A percentile compares a stretch with the other conserved stretches of the same genome.
phyloP scores from a whole-genome alignment of 2,888 invertebrate species.

The Dasysyrphus albostriatus region DNA sequence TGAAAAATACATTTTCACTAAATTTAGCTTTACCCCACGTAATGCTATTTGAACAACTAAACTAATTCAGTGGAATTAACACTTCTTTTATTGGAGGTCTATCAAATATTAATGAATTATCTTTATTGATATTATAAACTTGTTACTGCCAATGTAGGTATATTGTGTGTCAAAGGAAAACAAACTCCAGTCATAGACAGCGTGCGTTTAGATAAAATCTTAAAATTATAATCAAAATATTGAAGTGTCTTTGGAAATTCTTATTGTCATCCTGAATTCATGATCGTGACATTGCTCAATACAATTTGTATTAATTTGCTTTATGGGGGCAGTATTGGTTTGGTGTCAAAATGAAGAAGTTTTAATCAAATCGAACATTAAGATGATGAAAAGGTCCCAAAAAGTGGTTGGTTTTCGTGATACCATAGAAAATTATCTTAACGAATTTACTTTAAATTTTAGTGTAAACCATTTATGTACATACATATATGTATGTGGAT shows the following conservation, averaged over 20 bases:
- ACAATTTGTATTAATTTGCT: not conserved
- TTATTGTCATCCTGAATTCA: not conserved
- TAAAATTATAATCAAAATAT: not conserved
- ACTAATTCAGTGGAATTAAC: not conserved
- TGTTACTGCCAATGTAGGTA: not conserved
- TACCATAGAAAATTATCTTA: too few relatives aligned
- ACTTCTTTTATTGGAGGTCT: not conserved
- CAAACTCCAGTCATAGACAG: not conserved
- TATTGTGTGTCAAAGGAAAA: not conserved
- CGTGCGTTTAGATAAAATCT: not conserved
- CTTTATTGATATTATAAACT: not conserved
- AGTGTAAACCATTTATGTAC: too few relatives aligned
- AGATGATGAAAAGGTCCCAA: too few relatives aligned
- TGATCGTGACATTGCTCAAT: not conserved
- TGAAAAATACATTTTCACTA: conserved; percentile 14
- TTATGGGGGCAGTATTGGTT: not conserved
- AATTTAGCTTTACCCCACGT: not conserved
- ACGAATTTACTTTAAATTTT: too few relatives aligned
- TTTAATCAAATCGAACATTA: too few relatives aligned
- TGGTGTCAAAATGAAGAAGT: not conserved
- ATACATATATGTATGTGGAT: too few relatives aligned
- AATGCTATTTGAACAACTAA: not conserved
- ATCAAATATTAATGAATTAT: not conserved
- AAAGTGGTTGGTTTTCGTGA: too few relatives aligned
- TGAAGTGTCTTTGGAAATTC: not conserved